Evolutionary conservation across 2,113 vertebrate species (phyloP).

Genomic region (Gadus chalcogrammus): DNA sequence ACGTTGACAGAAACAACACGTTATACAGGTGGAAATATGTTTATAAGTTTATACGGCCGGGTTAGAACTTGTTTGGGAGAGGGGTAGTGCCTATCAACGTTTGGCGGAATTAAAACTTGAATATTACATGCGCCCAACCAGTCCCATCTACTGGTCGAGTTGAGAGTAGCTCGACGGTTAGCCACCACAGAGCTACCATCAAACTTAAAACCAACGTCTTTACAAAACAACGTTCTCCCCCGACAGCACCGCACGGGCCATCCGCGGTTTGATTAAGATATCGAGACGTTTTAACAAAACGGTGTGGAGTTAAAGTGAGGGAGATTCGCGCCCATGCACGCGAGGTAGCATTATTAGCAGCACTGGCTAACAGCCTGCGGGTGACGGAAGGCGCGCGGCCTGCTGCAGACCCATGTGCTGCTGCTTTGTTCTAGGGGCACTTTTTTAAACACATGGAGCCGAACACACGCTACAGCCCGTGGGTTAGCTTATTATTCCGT

Average conservation of each 20-base stretch:
- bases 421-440: slow-evolving; percentile 83
- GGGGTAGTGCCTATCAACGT: neutral
- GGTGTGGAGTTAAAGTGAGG: too few species aligned
- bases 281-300: too few species aligned
- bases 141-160: neutral
- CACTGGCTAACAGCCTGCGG: slow-evolving; percentile 29
- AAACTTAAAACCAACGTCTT: neutral
- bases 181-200: neutral
- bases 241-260: too few species aligned
- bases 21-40: too few species aligned
- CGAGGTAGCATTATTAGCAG: slow-evolving; percentile 18
- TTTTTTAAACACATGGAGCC: slow-evolving; percentile 41
- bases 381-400: slow-evolving; percentile 66
- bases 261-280: too few species aligned
- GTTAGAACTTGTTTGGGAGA: neutral
- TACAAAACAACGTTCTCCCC: neutral
- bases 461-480: neutral
- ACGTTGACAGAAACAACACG: too few species aligned
- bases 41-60: too few species aligned
- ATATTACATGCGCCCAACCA: neutral
- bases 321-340: too few species aligned
- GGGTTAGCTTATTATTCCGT: neutral
- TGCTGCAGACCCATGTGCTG: slow-evolving; percentile 80
- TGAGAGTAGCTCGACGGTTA: neutral
- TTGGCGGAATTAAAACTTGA: too few species aligned